Percentiles rank a stretch among this genome's conserved stretches.
Conservation (phyloP, 2,113 vertebrate genomes). For the Brienomyrus brachyistius region DNA sequence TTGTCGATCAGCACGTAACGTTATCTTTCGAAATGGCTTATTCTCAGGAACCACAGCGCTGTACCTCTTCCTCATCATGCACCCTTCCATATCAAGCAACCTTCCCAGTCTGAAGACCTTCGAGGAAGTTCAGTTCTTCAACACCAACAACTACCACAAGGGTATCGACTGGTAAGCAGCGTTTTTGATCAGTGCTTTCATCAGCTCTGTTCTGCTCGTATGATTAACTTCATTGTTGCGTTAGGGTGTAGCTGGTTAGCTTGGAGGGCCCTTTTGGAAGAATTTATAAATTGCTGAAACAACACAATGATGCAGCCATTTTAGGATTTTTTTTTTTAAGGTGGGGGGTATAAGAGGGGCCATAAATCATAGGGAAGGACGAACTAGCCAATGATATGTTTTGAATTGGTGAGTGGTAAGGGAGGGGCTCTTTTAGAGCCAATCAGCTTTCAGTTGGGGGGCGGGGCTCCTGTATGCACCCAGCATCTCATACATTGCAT, state of each 20-base stretch:
- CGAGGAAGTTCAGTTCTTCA: conserved; percentile 99
- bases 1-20: conserved; percentile 40
- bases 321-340: background rate
- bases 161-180: conserved; percentile 93
- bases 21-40: conserved; percentile 34
- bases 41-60: conserved; percentile 91
- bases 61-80: conserved; percentile 97
- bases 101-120: conserved; percentile 94
- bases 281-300: background rate
- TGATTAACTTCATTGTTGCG: background rate
- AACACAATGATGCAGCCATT: background rate
- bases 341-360: background rate
- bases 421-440: background rate
- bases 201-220: background rate
- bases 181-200: background rate
- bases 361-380: background rate
- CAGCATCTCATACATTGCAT: background rate
- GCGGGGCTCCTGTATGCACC: background rate
- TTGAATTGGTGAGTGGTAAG: background rate
- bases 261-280: background rate
- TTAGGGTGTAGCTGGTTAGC: background rate
- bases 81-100: conserved; percentile 96
- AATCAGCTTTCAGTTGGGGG: background rate
- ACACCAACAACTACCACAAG: conserved; percentile 99
- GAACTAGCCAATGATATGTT: background rate